Evolutionary conservation across 2,113 vertebrate species (phyloP).

Genomic region (Chamaetylas fuelleborni): DNA sequence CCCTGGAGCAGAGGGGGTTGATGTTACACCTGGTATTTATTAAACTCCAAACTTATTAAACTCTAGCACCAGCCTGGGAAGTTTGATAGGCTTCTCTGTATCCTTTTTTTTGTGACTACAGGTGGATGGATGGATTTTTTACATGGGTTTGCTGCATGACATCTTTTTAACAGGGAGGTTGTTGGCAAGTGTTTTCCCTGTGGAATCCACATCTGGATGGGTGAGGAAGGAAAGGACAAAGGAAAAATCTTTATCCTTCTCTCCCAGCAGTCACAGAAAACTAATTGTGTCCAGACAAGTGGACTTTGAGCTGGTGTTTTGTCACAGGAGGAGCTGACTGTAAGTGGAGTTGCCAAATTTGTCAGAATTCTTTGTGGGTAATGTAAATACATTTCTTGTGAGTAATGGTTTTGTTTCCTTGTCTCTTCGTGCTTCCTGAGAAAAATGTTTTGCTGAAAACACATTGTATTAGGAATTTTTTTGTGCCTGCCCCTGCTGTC

Average conservation of each 20-base stretch:
- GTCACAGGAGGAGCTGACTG: neutral
- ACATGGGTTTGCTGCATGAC: neutral
- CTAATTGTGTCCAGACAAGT: neutral
- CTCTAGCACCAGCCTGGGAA: neutral
- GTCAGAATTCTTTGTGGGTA: neutral
- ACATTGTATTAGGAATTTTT: neutral
- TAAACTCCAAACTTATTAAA: neutral
- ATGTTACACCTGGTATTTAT: neutral
- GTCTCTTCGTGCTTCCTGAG: slow-evolving; percentile 31
- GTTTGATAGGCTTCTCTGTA: neutral
- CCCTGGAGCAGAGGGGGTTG: neutral
- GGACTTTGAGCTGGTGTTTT: neutral
- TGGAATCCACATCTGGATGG: neutral
- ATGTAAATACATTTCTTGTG: neutral
- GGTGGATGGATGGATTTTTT: neutral
- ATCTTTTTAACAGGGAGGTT: neutral
- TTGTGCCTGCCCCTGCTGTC: neutral
- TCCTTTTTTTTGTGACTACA: neutral
- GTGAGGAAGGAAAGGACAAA: neutral
- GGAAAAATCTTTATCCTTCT: neutral
- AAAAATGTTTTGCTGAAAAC: neutral
- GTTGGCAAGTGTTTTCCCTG: neutral
- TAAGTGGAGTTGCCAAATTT: neutral
- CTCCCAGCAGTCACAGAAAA: neutral
- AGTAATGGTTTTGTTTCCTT: neutral